Evolutionary conservation across 2,113 vertebrate genomes (phyloP).

Genomic region (Ramphastos sulfuratus): DNA sequence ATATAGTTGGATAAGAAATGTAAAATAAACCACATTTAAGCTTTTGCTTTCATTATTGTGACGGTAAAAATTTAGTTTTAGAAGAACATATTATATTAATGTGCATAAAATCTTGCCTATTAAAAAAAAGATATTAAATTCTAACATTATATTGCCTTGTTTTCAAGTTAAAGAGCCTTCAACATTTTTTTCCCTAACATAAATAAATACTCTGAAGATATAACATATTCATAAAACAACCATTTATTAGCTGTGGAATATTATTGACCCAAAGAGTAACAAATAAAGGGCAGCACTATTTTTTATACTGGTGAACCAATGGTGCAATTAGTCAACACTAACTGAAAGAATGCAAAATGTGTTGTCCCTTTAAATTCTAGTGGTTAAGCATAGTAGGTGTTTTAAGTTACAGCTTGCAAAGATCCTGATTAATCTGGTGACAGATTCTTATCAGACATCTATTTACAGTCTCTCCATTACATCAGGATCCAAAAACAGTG

Average conservation of each 20-base stretch:
- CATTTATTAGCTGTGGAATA: neutral
- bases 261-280: neutral
- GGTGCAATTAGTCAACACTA: neutral
- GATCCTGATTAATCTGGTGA: slow-evolving; percentile 57
- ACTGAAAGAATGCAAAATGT: neutral
- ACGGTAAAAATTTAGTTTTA: neutral
- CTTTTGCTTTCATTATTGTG: neutral
- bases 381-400: neutral
- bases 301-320: neutral
- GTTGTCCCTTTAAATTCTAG: slow-evolving; percentile 41
- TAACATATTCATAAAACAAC: neutral
- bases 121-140: neutral
- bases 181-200: neutral
- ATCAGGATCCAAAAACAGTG: slow-evolving; percentile 57
- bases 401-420: slow-evolving; percentile 61
- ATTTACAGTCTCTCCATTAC: slow-evolving; percentile 55
- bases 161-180: neutral
- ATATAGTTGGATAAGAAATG: neutral
- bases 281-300: neutral
- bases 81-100: neutral
- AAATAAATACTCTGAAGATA: neutral
- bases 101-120: neutral
- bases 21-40: neutral
- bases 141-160: neutral
- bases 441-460: slow-evolving; percentile 63